Evolutionary conservation across 2,113 vertebrate species (phyloP).

Genomic region (Actinemys pallida): DNA sequence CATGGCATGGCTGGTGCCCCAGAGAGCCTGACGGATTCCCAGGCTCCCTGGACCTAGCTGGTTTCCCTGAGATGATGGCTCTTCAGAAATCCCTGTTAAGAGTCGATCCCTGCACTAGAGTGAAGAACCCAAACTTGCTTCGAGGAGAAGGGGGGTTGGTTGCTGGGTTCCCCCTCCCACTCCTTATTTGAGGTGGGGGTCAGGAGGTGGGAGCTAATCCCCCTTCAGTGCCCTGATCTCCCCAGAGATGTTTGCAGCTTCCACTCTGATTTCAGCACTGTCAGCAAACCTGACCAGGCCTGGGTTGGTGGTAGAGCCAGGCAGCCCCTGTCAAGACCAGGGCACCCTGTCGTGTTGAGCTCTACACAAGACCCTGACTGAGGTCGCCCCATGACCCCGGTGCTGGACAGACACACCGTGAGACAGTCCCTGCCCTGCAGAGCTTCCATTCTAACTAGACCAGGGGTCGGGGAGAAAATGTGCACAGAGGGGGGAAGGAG

Average conservation of each 20-base stretch:
- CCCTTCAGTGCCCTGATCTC: background rate
- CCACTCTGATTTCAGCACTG: background rate
- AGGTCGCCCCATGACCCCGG: background rate
- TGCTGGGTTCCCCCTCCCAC: background rate
- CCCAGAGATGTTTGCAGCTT: background rate
- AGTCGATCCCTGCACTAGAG: background rate
- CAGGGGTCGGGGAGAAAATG: background rate
- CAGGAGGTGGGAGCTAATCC: background rate
- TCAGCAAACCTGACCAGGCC: background rate
- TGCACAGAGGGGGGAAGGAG: background rate
- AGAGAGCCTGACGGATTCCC: background rate
- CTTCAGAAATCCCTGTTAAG: background rate
- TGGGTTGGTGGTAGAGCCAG: background rate
- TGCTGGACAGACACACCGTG: background rate
- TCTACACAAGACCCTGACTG: background rate
- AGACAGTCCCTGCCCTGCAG: background rate
- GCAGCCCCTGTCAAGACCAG: background rate
- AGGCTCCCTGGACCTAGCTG: background rate
- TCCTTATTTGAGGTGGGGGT: background rate
- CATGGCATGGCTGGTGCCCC: background rate
- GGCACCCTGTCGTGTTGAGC: background rate
- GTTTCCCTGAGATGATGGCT: background rate
- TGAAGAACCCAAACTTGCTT: background rate
- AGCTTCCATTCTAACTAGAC: background rate
- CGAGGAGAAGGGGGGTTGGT: background rate